phyloP scores from a whole-genome alignment of 2,113 vertebrate genomes.

The Etia nguti region DNA sequence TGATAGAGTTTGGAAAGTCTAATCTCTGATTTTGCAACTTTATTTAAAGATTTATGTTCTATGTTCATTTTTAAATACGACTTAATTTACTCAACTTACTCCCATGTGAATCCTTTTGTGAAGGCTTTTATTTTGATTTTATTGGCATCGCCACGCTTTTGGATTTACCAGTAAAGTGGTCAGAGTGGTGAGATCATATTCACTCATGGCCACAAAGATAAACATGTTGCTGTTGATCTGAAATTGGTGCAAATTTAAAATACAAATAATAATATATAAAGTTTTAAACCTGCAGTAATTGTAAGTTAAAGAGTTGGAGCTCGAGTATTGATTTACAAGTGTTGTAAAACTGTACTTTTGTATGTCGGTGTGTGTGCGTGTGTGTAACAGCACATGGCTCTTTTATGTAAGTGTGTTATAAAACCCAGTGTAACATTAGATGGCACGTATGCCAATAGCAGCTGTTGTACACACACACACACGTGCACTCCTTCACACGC shows the following conservation, averaged over 20 bases:
- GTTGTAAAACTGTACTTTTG: not conserved
- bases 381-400: not conserved
- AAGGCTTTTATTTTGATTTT: not conserved
- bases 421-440: slow-evolving; percentile 31
- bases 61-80: not conserved
- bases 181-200: not conserved
- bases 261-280: not conserved
- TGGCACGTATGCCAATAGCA: slow-evolving; percentile 14
- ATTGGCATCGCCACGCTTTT: not conserved
- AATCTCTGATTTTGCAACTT: not conserved
- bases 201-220: not conserved
- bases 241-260: not conserved
- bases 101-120: not conserved
- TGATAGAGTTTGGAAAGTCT: not conserved
- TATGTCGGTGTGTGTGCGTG: not conserved
- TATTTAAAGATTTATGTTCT: not conserved
- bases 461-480: slow-evolving; percentile 2
- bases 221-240: not conserved
- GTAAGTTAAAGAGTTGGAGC: not conserved
- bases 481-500: not conserved
- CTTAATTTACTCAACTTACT: not conserved
- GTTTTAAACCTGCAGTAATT: not conserved
- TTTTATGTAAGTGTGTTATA: slow-evolving; percentile 22
- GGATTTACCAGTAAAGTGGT: not conserved
- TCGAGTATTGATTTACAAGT: not conserved